Base-by-base conservation (phyloP, 1,140 invertebrate genomes). In the Belonocnema kinseyi region DNA sequence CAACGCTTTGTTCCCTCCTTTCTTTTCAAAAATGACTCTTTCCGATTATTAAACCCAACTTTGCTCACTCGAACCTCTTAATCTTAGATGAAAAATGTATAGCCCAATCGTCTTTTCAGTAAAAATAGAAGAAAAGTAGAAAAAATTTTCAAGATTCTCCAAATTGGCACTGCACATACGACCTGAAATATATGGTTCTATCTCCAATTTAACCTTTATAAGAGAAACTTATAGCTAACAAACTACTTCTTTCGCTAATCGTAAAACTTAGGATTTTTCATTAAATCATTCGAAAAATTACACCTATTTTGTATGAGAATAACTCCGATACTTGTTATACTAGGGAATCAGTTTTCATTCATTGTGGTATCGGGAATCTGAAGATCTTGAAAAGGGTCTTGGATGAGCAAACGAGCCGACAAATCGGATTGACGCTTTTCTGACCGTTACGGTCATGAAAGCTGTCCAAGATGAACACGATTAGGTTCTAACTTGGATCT, bases 381-480 rank as follows among this genome's bases (percentile, higher is more conserved):
- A 16, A 40, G 61, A 40, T 66, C 61, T 66, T 66, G 61, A 40
- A 66, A 40, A 16, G 61, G 61, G 26, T 40, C 26, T 40, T 66
- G 61, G 61, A 66, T 66, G 61, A 80, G 84, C 76, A 88, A 89
- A 89, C 86, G 87, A 87, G 85, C 82, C 86, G 83, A 86, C 84
- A 89, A 90, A 89, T 89, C 85, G 85, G 85, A 90, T 90, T 87
- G 85, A 87, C 85, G 81, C 80, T 79, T 87, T 77, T 78, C 83
- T 80, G 84, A 84, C 88, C 84, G 74, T 86, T 83, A 74, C 84
- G 70, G 73, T 72, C 80, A 16, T 74, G 58, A 54, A 71, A 52
- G 52, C 73, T 78, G 81, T 66, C 75, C 77, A 73, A 50, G 77
- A 72, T 40, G 82, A 85, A 83, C 82, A 77, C 84, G 85, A 88